phyloP scores from a whole-genome alignment of 2,113 vertebrate species.

The Naja naja region DNA sequence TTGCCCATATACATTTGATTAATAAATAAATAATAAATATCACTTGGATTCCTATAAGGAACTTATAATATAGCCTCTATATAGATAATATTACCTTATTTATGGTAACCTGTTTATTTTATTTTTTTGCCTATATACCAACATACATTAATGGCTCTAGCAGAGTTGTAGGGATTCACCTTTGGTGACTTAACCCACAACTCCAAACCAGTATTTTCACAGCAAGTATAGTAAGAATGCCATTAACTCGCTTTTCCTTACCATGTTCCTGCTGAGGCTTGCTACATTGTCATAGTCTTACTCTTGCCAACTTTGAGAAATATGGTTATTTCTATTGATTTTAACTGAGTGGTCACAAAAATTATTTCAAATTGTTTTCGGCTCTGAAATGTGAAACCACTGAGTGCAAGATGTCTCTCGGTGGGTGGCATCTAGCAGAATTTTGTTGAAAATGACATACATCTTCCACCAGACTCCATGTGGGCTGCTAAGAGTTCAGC shows the following conservation, averaged over 20 bases:
- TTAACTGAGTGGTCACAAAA: slow-evolving; percentile 32
- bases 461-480: slow-evolving; percentile 47
- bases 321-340: slow-evolving; percentile 28
- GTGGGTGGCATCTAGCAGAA: slow-evolving; percentile 54
- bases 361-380: slow-evolving; percentile 57
- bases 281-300: neutral
- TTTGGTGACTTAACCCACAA: slow-evolving; percentile 2
- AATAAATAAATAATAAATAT: neutral
- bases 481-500: slow-evolving; percentile 45
- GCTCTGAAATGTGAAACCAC: slow-evolving; percentile 49
- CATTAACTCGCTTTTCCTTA: neutral
- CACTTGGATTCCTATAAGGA: neutral
- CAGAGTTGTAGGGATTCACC: neutral
- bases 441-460: slow-evolving; percentile 50
- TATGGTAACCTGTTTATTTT: neutral
- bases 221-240: neutral
- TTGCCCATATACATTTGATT: neutral
- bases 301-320: slow-evolving; percentile 22
- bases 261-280: neutral
- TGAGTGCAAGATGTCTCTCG: slow-evolving; percentile 52
- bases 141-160: neutral
- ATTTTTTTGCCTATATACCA: neutral
- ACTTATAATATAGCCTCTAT: neutral
- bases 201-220: neutral
- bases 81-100: neutral